These are phyloP conservation scores for Acanthaster planci DNA, from an alignment of 35 echinoderm and acorn worm species.

Conservation along the genomic window DNA sequence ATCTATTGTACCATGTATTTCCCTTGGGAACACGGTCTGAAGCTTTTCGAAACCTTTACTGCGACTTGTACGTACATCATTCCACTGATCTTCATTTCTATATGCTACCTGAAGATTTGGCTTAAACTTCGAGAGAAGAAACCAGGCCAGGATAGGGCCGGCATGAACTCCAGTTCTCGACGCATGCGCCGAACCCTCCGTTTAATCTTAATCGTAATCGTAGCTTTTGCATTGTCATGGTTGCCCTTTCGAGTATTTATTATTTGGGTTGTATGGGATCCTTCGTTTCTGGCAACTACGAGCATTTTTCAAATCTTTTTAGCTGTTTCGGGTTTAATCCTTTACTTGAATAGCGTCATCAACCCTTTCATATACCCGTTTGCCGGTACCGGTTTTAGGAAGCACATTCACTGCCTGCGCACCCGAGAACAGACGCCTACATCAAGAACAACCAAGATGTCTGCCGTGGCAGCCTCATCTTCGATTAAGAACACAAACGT, in stretches of 20 bases:
- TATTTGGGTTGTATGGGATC: not conserved
- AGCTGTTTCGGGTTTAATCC: not conserved
- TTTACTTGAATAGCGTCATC: not conserved
- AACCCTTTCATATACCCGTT: conserved; percentile 15
- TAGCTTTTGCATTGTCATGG: not conserved
- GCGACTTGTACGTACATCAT: not conserved
- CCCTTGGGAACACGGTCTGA: not conserved
- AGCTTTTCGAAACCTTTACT: not conserved
- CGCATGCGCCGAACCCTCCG: conserved; percentile 17
- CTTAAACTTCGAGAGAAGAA: not conserved
- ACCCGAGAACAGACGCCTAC: too few relatives aligned
- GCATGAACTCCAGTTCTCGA: not conserved
- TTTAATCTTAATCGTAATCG: not conserved
- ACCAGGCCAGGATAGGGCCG: not conserved
- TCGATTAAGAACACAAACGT: too few relatives aligned
- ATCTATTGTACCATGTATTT: not conserved
- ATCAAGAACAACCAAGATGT: too few relatives aligned
- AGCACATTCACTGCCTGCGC: not conserved
- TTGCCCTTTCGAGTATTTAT: not conserved
- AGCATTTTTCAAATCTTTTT: not conserved
- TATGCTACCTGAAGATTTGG: conserved; percentile 8
- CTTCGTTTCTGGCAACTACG: not conserved
- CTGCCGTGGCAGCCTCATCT: too few relatives aligned
- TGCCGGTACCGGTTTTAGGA: conserved; percentile 5
- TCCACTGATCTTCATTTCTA: not conserved